A percentile compares a stretch with the other conserved stretches of the same genome.
Evolutionary conservation across 35 echinoderm and acorn worm genomes (phyloP).

Genomic region (Strongylocentrotus purpuratus): DNA sequence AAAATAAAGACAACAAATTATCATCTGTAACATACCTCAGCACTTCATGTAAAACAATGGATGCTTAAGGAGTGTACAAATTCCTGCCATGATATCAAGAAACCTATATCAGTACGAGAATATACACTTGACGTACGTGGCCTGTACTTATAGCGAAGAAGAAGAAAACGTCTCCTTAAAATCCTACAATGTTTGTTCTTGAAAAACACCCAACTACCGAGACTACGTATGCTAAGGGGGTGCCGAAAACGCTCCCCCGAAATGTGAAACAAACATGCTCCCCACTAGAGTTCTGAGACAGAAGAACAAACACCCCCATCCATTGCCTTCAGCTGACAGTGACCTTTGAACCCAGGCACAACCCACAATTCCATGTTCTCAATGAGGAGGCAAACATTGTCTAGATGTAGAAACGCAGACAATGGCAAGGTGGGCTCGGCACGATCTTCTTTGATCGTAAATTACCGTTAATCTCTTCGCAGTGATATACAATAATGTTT

Average conservation of each 20-base stretch:
- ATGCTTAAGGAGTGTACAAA: neutral
- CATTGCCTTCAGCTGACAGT: neutral
- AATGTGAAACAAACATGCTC: neutral
- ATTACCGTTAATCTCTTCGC: neutral
- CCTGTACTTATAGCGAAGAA: too few species aligned
- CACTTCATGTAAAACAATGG: neutral
- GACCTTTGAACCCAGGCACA: neutral
- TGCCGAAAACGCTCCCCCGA: neutral
- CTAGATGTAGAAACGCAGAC: neutral
- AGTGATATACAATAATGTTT: neutral
- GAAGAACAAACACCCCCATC: neutral
- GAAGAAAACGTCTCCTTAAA: neutral
- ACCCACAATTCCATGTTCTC: neutral
- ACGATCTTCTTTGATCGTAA: neutral
- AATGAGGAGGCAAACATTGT: neutral
- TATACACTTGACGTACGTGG: too few species aligned
- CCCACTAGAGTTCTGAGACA: neutral
- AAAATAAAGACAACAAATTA: too few species aligned
- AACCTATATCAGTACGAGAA: too few species aligned
- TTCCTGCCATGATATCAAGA: neutral
- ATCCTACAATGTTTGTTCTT: neutral
- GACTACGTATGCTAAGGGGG: neutral
- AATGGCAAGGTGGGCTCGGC: neutral
- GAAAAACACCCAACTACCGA: neutral
- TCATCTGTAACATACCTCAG: neutral